Conservation (phyloP, 2,797 vertebrate genomes). For the Acomys russatus region DNA sequence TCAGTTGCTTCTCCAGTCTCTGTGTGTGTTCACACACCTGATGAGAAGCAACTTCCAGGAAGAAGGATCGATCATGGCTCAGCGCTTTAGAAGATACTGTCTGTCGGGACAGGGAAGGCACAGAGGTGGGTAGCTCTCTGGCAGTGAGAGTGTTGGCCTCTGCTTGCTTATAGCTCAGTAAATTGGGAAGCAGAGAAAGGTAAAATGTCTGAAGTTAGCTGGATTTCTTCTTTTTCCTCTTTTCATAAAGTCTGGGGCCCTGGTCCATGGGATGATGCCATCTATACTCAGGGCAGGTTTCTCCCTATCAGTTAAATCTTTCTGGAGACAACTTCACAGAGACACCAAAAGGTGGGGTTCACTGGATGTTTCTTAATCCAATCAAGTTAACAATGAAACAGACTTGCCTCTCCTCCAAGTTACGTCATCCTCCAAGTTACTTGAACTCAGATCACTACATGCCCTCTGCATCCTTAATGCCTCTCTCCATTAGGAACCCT, state of each 20-base stretch:
- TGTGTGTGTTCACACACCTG: background rate
- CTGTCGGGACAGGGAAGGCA: background rate
- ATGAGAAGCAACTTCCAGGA: background rate
- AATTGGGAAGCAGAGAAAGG: background rate
- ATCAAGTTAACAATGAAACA: background rate
- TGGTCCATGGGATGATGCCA: too few species aligned
- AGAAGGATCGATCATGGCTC: background rate
- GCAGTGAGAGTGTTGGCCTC: background rate
- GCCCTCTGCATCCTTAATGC: background rate
- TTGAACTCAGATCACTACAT: background rate
- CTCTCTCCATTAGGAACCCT: background rate
- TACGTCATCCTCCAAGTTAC: too few species aligned
- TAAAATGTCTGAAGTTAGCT: background rate
- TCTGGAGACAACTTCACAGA: background rate
- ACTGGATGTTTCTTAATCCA: background rate
- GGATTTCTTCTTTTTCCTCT: background rate
- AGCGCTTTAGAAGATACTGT: background rate
- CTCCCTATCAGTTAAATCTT: background rate
- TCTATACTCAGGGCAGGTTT: background rate
- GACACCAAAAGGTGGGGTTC: background rate
- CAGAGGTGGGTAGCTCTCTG: too few species aligned
- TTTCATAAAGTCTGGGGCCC: background rate
- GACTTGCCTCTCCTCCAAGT: background rate
- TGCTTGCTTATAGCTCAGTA: background rate
- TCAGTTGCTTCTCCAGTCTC: background rate